These are phyloP conservation scores for Tragelaphus oryx DNA, from an alignment of 2,797 vertebrate genomes.

Conservation along the genomic window DNA sequence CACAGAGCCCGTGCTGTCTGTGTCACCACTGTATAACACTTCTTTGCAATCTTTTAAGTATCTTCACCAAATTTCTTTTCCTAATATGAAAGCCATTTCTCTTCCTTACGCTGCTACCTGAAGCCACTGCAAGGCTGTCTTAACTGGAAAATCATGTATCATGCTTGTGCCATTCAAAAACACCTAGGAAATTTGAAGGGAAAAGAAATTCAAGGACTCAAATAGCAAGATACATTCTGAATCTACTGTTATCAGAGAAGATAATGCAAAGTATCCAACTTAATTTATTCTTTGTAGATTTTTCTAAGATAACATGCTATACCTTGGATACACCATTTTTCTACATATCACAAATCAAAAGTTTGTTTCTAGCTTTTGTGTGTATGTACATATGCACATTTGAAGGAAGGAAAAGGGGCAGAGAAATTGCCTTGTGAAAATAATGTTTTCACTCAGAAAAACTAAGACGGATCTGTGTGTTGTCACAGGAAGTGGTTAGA, in stretches of 20 bases:
- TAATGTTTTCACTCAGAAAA: not conserved
- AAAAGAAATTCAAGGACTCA: not conserved
- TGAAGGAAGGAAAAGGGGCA: not conserved
- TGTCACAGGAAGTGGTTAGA: conserved; percentile 54
- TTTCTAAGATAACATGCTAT: not conserved
- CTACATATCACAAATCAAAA: conserved; percentile 1
- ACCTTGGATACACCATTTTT: not conserved
- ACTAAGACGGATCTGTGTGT: not conserved
- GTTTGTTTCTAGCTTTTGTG: not conserved
- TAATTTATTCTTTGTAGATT: not conserved
- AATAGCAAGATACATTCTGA: conserved; percentile 36
- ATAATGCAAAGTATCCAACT: not conserved
- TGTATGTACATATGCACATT: not conserved
- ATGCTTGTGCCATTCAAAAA: conserved; percentile 18
- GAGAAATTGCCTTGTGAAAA: not conserved
- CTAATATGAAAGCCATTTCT: conserved; percentile 14
- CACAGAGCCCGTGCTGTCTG: not conserved
- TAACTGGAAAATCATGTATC: conserved; percentile 16
- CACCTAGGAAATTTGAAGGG: not conserved
- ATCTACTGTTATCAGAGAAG: not conserved
- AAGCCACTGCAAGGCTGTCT: not conserved
- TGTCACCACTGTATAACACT: not conserved
- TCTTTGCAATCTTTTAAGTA: not conserved
- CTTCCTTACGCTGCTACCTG: not conserved
- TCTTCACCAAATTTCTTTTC: conserved; percentile 24